Percentiles rank a stretch among this genome's conserved stretches.
Conservation (phyloP, 30 jellyfish, hydroid and myxozoan species). For the Nemopilema nomurai region DNA sequence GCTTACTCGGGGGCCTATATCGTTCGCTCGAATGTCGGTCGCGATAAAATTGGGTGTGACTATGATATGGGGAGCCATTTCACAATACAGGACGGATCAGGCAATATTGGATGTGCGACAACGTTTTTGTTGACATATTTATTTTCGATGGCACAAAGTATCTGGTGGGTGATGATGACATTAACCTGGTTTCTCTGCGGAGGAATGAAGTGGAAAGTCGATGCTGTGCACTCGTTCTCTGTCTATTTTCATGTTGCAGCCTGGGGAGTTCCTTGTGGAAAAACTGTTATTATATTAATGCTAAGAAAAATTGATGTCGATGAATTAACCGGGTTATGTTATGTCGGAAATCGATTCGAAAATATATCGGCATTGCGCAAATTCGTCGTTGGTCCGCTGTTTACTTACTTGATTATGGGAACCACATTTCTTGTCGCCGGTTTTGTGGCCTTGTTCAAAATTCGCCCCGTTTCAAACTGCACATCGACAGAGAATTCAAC, state of each 20-base stretch:
- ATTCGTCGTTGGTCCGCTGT: constrained; percentile 94
- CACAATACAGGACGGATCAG: constrained; percentile 90
- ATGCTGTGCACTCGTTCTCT: constrained; percentile 69
- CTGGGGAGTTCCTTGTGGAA: constrained; percentile 97
- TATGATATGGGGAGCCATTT: constrained; percentile 71
- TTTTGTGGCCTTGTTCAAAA: constrained; percentile 72
- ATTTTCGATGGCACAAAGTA: constrained; percentile 93
- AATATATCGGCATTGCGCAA: constrained; percentile 89
- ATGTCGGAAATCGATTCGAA: constrained; percentile 94
- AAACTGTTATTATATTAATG: constrained; percentile 84
- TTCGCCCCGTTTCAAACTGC: constrained; percentile 67
- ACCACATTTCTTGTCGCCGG: constrained; percentile 91
- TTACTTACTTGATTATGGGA: constrained; percentile 90
- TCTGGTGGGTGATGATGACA: constrained; percentile 98
- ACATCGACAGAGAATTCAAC: constrained; percentile 37
- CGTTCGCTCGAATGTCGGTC: constrained; percentile 74
- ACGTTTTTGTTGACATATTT: constrained; percentile 85
- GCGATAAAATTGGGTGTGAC: constrained; percentile 88
- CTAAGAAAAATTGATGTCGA: constrained; percentile 93
- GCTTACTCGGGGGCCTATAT: constrained; percentile 80
- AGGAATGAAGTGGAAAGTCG: constrained; percentile 92
- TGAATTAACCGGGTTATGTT: constrained; percentile 95
- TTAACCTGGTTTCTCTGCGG: constrained; percentile 91
- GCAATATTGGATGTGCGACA: constrained; percentile 96
- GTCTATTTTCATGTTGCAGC: constrained; percentile 90